Evolutionary conservation across 2,113 vertebrate genomes (phyloP).

Genomic region (Istiophorus platypterus): DNA sequence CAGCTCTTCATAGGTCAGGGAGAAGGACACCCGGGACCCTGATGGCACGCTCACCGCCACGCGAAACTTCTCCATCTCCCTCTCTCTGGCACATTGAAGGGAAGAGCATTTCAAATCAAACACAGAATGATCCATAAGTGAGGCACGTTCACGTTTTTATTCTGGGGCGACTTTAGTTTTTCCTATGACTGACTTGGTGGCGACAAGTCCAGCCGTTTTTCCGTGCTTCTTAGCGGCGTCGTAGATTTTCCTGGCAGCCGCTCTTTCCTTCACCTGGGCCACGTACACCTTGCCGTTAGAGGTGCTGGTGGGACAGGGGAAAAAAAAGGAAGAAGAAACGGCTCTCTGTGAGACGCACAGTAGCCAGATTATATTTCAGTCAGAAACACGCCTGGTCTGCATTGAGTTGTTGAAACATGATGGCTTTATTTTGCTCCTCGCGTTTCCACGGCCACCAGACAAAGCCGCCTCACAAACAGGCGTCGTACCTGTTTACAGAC

Average conservation of each 20-base stretch:
- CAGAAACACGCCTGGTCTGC: conserved; percentile 22
- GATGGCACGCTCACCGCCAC: conserved; percentile 86
- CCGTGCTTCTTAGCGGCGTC: conserved; percentile 87
- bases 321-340: conserved; percentile 54
- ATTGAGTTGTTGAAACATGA: background rate
- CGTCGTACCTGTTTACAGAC: conserved; percentile 45
- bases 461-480: conserved; percentile 55
- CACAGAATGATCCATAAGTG: background rate
- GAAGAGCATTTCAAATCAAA: conserved; percentile 4
- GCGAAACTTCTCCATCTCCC: conserved; percentile 87
- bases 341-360: conserved; percentile 65
- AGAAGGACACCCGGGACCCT: conserved; percentile 81
- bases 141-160: background rate
- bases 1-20: conserved; percentile 86
- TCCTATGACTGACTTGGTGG: conserved; percentile 84
- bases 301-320: conserved; percentile 76
- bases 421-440: conserved; percentile 39
- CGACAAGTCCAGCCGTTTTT: conserved; percentile 87
- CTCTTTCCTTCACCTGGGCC: conserved; percentile 88
- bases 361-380: conserved; percentile 62
- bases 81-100: conserved; percentile 74
- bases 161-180: background rate
- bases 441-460: conserved; percentile 44
- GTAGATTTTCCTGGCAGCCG: conserved; percentile 89
- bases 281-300: conserved; percentile 84